These are phyloP conservation scores for Periophthalmus modestus DNA, from an alignment of 2,113 vertebrate genomes.

Conservation along the genomic window DNA sequence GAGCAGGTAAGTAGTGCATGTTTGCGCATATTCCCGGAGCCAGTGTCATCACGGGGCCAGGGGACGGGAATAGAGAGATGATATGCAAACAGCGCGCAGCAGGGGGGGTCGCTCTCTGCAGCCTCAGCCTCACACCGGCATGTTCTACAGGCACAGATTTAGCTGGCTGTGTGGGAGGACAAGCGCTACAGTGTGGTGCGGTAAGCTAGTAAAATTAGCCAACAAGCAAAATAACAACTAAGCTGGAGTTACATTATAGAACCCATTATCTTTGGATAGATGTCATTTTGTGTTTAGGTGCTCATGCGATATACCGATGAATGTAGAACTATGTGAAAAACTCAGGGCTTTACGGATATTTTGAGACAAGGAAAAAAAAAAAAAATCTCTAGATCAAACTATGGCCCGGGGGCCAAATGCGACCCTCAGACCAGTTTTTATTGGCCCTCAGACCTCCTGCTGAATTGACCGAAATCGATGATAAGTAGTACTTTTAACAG, in stretches of 20 bases:
- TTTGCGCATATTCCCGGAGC: conserved; percentile 9
- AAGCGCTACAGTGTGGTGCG: conserved; percentile 9
- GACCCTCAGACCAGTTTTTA: too few species aligned
- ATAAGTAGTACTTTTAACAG: too few species aligned
- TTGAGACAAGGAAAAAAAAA: too few species aligned
- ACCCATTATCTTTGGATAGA: background rate
- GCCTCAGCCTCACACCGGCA: conserved; percentile 29
- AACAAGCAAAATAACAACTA: conserved; percentile 9
- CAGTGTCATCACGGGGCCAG: conserved; percentile 19
- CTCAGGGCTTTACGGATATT: too few species aligned
- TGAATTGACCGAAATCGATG: too few species aligned
- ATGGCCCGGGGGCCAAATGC: too few species aligned
- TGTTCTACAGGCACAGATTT: conserved; percentile 32
- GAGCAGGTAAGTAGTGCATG: conserved; percentile 4
- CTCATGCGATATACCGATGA: too few species aligned
- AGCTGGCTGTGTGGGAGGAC: background rate
- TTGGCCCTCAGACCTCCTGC: too few species aligned
- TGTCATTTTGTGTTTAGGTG: background rate
- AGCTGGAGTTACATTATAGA: background rate
- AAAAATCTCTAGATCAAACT: too few species aligned
- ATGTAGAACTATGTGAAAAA: too few species aligned
- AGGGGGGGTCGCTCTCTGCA: conserved; percentile 37
- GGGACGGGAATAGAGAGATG: conserved; percentile 14
- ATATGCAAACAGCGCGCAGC: conserved; percentile 40
- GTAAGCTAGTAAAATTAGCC: conserved; percentile 4